These are phyloP conservation scores for Cebus imitator DNA, from an alignment of 2,113 vertebrate genomes.

Conservation along the genomic window DNA sequence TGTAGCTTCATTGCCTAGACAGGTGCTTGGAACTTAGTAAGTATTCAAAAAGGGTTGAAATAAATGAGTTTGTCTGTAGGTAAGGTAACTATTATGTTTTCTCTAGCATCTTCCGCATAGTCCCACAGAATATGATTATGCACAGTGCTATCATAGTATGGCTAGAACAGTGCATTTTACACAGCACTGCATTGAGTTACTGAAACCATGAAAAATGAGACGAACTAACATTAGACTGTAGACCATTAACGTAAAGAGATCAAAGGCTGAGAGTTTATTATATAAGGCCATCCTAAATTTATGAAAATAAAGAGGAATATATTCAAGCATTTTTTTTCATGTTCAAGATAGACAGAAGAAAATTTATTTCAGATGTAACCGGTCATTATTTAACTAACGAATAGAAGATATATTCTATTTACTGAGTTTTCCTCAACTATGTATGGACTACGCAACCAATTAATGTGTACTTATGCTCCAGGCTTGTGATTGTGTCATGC, in stretches of 20 bases:
- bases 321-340: not conserved
- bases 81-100: not conserved
- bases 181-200: not conserved
- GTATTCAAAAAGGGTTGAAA: not conserved
- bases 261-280: not conserved
- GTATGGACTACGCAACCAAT: not conserved
- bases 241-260: not conserved
- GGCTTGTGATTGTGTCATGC: not conserved
- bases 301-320: not conserved
- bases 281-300: not conserved
- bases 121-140: not conserved
- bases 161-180: not conserved
- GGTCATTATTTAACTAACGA: not conserved
- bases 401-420: not conserved
- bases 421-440: not conserved
- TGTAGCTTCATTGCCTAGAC: not conserved
- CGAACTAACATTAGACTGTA: not conserved
- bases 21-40: not conserved
- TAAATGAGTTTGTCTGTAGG: not conserved
- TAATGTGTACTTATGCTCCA: not conserved
- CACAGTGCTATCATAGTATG: rapidly evolving
- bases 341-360: not conserved
- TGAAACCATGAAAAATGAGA: not conserved
- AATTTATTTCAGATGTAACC: not conserved
- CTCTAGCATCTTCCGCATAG: rapidly evolving